Percentiles rank a stretch among this genome's conserved stretches.
phyloP scores from a whole-genome alignment of 2,888 invertebrate genomes.

The Acanthoscelides obtectus region DNA sequence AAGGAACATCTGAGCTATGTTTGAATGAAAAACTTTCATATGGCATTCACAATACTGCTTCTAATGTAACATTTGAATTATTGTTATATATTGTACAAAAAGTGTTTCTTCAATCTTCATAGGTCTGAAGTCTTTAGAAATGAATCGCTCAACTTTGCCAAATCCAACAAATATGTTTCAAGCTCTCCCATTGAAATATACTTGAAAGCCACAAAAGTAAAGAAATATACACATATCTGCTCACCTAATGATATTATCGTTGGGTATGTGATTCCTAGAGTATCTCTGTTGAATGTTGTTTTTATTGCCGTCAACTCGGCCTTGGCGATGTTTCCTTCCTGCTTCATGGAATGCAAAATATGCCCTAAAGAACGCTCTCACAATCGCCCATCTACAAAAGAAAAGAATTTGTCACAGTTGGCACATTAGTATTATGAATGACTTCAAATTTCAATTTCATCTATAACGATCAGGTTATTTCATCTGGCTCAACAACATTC shows the following conservation, averaged over 20 bases:
- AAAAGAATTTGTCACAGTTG: neutral
- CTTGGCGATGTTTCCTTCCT: constrained; percentile 66
- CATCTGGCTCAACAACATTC: no score
- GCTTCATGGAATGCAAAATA: constrained; percentile 87
- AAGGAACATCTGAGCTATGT: no score
- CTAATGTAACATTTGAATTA: no score
- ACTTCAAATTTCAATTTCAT: no score
- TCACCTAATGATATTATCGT: constrained; percentile 69
- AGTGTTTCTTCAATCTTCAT: no score
- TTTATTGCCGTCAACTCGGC: constrained; percentile 55
- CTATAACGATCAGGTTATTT: no score
- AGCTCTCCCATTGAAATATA: no score
- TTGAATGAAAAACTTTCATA: no score
- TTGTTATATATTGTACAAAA: no score
- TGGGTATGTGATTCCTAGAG: constrained; percentile 61
- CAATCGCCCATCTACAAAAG: constrained; percentile 69
- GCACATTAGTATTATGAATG: neutral
- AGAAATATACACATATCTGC: constrained; percentile 22
- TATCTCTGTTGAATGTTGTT: constrained; percentile 56
- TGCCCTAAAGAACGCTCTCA: constrained; percentile 82
- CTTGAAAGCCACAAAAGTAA: neutral
- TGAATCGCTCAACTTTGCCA: neutral
- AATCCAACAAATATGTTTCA: neutral
- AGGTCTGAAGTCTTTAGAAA: no score
- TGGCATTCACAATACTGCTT: no score